phyloP scores from a whole-genome alignment of 2,113 vertebrate species.

The Cyphomyrus discorhynchus region DNA sequence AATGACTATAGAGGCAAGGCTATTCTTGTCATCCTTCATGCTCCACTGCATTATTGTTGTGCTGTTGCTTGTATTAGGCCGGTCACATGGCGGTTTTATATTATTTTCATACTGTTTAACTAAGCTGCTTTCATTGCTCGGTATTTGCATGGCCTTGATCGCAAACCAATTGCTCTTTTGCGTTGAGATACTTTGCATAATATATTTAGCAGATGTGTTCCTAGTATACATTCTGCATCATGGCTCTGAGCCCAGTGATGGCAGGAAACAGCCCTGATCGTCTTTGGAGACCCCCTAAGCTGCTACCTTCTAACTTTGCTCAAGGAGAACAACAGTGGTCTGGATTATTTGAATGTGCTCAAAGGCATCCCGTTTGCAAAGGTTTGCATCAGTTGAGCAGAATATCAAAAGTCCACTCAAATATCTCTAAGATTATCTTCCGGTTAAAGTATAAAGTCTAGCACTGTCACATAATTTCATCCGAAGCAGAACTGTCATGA shows the following conservation, averaged over 20 bases:
- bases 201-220: neutral
- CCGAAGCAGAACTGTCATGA: neutral
- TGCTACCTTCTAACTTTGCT: neutral
- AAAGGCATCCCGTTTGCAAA: neutral
- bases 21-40: conserved; percentile 6
- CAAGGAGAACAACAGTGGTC: neutral
- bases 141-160: conserved; percentile 1
- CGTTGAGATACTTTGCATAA: neutral
- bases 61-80: neutral
- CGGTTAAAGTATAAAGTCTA: neutral
- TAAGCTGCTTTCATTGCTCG: neutral
- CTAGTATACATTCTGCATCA: neutral
- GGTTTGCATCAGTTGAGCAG: neutral
- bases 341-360: neutral
- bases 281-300: neutral
- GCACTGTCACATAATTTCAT: neutral
- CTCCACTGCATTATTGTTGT: neutral
- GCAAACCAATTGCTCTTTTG: neutral
- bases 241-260: neutral
- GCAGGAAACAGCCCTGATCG: neutral
- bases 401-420: neutral
- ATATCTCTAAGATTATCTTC: neutral
- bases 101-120: neutral
- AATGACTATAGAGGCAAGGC: neutral
- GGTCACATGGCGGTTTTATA: neutral